Conservation (phyloP, 2,797 vertebrate genomes). For the Enoplosus armatus region DNA sequence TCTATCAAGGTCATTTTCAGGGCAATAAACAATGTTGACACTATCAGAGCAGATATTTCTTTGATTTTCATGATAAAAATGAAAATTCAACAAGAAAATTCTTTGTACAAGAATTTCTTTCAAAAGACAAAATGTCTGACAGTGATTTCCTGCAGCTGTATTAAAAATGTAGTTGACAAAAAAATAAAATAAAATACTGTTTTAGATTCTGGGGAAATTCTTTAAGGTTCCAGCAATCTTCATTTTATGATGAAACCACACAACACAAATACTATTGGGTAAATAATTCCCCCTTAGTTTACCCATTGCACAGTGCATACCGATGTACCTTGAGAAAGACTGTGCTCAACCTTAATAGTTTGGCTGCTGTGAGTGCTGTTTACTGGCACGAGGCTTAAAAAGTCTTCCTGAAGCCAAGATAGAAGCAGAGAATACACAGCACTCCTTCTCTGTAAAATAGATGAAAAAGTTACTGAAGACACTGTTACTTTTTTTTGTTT, state of each 20-base stretch:
- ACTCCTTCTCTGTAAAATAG: conserved; percentile 51
- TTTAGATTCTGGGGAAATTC: conserved; percentile 49
- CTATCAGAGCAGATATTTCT: conserved; percentile 38
- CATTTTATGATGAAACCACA: conserved; percentile 51
- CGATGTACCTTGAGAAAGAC: conserved; percentile 61
- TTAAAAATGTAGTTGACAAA: conserved; percentile 22
- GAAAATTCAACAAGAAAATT: conserved; percentile 35
- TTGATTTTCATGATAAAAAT: conserved; percentile 45
- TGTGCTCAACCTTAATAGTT: conserved; percentile 68
- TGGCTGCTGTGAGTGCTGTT: conserved; percentile 67
- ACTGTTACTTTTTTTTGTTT: conserved; percentile 53
- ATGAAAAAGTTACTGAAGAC: conserved; percentile 69
- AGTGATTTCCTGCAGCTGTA: conserved; percentile 37
- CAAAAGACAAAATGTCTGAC: conserved; percentile 51
- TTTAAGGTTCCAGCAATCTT: conserved; percentile 47
- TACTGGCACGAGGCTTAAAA: conserved; percentile 69
- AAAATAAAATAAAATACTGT: conserved; percentile 11
- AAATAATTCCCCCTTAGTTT: conserved; percentile 65
- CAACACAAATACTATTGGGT: conserved; percentile 69
- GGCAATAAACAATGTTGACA: conserved; percentile 48
- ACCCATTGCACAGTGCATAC: conserved; percentile 62
- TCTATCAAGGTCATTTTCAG: conserved; percentile 52
- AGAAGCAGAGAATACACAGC: conserved; percentile 68
- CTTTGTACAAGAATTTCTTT: conserved; percentile 47
- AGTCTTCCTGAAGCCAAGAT: conserved; percentile 62